A percentile compares a stretch with the other conserved stretches of the same genome.
These are phyloP conservation scores for Alethe castanea DNA, from an alignment of 2,113 vertebrate species.

Conservation along the genomic window DNA sequence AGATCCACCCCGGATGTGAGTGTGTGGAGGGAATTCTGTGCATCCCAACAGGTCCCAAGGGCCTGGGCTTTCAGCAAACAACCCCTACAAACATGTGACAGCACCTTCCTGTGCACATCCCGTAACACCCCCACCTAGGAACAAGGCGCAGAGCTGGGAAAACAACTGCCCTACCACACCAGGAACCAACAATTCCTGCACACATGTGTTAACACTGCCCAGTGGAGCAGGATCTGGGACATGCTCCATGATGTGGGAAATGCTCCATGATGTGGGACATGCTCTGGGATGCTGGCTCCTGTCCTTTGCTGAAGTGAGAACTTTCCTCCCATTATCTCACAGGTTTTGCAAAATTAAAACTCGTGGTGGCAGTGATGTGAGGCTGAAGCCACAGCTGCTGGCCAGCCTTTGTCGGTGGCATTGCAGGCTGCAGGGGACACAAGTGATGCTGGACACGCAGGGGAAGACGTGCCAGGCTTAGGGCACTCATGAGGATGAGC, in stretches of 20 bases:
- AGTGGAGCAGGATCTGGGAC: rapidly evolving
- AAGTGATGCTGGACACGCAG: rapidly evolving
- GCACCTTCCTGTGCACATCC: background rate
- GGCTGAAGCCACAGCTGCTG: background rate
- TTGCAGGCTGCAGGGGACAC: background rate
- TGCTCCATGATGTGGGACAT: rapidly evolving
- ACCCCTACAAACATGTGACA: background rate
- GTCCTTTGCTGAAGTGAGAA: background rate
- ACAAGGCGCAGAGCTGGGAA: background rate
- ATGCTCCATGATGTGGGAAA: no score
- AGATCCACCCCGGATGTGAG: constrained; percentile 50
- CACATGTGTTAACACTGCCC: rapidly evolving
- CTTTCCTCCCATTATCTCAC: background rate
- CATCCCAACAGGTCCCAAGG: background rate
- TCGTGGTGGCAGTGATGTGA: background rate
- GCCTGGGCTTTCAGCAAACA: background rate
- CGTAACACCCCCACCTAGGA: background rate
- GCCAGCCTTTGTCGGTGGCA: background rate
- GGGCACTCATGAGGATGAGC: background rate
- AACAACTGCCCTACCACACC: background rate
- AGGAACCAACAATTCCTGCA: background rate
- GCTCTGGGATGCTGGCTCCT: background rate
- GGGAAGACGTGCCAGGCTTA: rapidly evolving
- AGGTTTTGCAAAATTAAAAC: background rate
- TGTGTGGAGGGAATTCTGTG: background rate